Conservation (phyloP, 2,797 vertebrate genomes). For the Pagetopsis macropterus region DNA sequence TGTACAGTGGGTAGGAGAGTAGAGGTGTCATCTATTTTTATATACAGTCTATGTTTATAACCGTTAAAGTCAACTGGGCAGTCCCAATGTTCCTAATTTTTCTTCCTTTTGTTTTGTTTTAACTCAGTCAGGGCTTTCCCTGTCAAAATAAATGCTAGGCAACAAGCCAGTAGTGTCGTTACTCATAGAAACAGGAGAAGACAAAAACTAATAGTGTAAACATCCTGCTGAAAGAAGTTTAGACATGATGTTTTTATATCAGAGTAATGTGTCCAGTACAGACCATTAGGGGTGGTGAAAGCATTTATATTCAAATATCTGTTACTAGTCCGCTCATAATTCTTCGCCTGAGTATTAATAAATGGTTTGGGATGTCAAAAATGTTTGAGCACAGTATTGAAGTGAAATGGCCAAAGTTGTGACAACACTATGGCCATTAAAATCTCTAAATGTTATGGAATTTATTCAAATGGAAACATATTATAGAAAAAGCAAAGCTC, state of each 20-base stretch:
- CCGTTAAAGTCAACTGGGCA: not conserved
- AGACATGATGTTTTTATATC: not conserved
- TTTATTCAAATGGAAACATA: too few relatives aligned
- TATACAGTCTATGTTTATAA: too few relatives aligned
- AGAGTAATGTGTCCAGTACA: not conserved
- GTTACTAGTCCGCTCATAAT: not conserved
- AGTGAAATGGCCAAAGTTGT: too few relatives aligned
- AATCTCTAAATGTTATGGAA: too few relatives aligned
- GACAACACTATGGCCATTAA: too few relatives aligned
- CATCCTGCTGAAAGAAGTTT: not conserved
- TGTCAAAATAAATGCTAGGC: not conserved
- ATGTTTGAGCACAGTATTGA: too few relatives aligned
- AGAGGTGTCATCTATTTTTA: too few relatives aligned
- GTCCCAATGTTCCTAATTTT: not conserved
- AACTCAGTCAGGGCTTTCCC: not conserved
- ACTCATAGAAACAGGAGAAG: not conserved
- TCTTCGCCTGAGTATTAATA: too few relatives aligned
- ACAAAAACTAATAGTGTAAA: not conserved
- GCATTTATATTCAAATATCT: too few relatives aligned
- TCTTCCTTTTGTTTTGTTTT: not conserved
- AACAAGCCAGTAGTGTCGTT: not conserved
- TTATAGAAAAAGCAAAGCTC: not conserved
- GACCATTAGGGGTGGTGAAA: not conserved
- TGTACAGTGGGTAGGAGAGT: too few relatives aligned
- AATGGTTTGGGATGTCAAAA: too few relatives aligned